A percentile compares a stretch with the other conserved stretches of the same genome.
Conservation (phyloP, 1,140 invertebrate species). For the Drosophila setifemur region DNA sequence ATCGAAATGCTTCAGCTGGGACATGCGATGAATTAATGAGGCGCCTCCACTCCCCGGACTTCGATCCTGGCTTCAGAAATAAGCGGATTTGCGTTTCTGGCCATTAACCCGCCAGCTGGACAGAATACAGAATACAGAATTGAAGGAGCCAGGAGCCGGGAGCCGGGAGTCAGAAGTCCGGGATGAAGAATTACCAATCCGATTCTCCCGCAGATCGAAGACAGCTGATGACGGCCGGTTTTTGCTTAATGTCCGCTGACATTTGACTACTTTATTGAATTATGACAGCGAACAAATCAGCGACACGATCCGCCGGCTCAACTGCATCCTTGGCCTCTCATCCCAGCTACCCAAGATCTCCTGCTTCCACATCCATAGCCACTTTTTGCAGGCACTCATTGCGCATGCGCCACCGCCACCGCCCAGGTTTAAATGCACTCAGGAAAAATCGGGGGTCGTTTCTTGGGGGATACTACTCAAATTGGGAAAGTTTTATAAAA, state of each 20-base stretch:
- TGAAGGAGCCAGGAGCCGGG: no score
- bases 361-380: background rate
- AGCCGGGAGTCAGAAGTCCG: no score
- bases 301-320: slow-evolving; percentile 48
- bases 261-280: slow-evolving; percentile 81
- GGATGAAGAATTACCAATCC: no score
- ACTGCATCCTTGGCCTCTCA: background rate
- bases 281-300: slow-evolving; percentile 82
- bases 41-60: background rate
- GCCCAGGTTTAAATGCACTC: background rate
- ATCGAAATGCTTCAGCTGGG: no score
- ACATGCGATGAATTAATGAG: slow-evolving; percentile 37
- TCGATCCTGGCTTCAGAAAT: slow-evolving; percentile 4
- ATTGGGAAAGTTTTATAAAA: no score
- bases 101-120: slow-evolving; percentile 32
- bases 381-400: slow-evolving; percentile 35
- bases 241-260: slow-evolving; percentile 52
- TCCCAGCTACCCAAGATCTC: background rate
- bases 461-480: no score
- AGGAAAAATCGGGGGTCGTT: no score
- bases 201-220: background rate
- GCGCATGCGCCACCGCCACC: slow-evolving; percentile 51
- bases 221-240: slow-evolving; percentile 10
- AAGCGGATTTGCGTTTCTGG: slow-evolving; percentile 50
- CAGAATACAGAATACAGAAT: no score